Base-by-base conservation (phyloP, 2,113 vertebrate genomes). In the Cololabis saira region DNA sequence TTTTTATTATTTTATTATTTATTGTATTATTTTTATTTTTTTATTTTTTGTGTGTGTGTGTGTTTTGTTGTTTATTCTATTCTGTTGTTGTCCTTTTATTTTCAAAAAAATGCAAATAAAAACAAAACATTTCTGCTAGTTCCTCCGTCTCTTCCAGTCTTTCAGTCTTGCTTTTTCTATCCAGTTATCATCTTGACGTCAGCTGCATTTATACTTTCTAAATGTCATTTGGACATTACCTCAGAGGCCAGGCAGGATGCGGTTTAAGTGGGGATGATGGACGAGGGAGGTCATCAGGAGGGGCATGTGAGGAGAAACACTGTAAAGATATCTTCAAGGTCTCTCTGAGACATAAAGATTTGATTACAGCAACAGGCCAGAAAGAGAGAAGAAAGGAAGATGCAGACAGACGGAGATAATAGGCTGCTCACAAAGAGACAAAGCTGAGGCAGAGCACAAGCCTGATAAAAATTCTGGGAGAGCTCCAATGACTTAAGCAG, bases 161-260 rank as follows among this genome's bases (percentile, higher is more conserved):
- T 33, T 67, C 19, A 37, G 3, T 74, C 66, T 45, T 50, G 76
- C 18, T 17, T n/a, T 19, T 19, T 59, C n/a, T 14, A 3, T 70
- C 58, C 41, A 16, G 24, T 61, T 67, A 17, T 62, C 51, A 17
- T 71, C 71, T 44, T 5, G n/a, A 24, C 65, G 50, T 78, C 75
- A 58, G 76, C 69, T 55, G 50, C 74, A 57, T 67, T 74, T 33
- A 65, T 75, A 27, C 71, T 74, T 76, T 76, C 49, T 54, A 84
- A 89, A 89, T 83, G 87, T 83, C 81, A 86, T 82, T 55, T 82
- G 71, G 59, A 57, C 82, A 74, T 84, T 80, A 74, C 71, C 54
- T 65, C 60, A 42, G 5, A 61, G 67, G 60, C 53, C 74, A 57
- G 80, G 67, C 76, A 65, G 79, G 74, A 86, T 41, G 78, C 64